phyloP scores from a whole-genome alignment of 1,140 invertebrate genomes.

The Calliopsis andreniformis region DNA sequence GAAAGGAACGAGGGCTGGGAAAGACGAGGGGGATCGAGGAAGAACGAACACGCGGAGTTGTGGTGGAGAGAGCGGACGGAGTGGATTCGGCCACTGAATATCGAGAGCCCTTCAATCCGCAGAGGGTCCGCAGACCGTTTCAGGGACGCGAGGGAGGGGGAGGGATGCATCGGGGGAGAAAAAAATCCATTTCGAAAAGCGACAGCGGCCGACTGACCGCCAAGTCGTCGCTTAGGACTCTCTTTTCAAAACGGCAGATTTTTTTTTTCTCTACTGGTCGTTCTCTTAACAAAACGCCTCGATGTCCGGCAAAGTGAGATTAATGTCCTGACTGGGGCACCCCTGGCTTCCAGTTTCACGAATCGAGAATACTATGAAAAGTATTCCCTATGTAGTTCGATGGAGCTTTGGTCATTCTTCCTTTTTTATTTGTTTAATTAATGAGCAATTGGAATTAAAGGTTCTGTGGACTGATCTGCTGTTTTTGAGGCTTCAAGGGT shows the following conservation, averaged over 20 bases:
- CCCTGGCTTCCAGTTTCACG: neutral
- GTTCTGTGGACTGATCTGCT: too few relatives aligned
- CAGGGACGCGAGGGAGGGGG: neutral
- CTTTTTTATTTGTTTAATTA: too few relatives aligned
- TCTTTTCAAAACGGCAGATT: conserved; percentile 9
- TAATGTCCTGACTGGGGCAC: neutral
- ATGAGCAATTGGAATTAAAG: too few relatives aligned
- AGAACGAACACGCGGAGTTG: conserved; percentile 60
- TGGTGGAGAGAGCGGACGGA: conserved; percentile 39
- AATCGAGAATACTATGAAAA: neutral
- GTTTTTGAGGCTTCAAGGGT: too few relatives aligned
- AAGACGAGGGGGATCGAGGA: conserved; percentile 51
- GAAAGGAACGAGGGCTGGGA: conserved; percentile 56
- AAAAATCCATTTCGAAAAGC: conserved; percentile 76
- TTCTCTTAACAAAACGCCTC: conserved; percentile 19
- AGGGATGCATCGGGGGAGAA: conserved; percentile 48
- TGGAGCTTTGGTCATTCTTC: too few relatives aligned
- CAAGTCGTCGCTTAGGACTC: conserved; percentile 45
- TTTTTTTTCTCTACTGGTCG: conserved; percentile 23
- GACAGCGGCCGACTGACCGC: conserved; percentile 47
- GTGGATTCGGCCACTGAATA: conserved; percentile 69
- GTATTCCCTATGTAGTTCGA: too few relatives aligned
- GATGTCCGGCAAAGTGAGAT: conserved; percentile 39
- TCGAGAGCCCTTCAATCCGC: conserved; percentile 67
- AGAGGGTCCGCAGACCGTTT: conserved; percentile 37